Evolutionary conservation across 2,888 invertebrate genomes (phyloP), one percentile per base, ranked within the genome.

Genomic region (Ophion costatus): DNA sequence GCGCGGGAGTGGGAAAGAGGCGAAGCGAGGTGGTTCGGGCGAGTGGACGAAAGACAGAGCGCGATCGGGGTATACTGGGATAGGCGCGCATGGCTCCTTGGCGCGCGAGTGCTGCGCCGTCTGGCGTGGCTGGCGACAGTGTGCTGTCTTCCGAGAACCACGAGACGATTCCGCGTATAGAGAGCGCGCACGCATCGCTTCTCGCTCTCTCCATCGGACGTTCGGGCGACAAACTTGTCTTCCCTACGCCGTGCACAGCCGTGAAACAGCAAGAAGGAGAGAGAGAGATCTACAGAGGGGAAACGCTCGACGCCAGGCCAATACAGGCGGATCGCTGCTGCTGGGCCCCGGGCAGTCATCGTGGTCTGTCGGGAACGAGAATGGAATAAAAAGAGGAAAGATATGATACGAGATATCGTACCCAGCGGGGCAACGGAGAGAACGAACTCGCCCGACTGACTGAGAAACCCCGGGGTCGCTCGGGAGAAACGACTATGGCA

Each of bases 131-230:
- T 91, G 93, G 91, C 93, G 93, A 93, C 92, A 92, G 93, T 93
- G 93, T 93, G 92, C 92, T 90, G 92, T 91, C 90, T 93, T 93
- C 92, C 91, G 88, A 93, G 93, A 93, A 93, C 90, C 92, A 92
- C 93, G 92, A 91, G 92, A 92, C 90, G 90, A 93, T 93, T 93
- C 92, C 92, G 92, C 92, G 93, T 93, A 93, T 93, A 92, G 93
- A 92, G 89, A 92, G 90, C 88, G 91, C 89, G 88, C 90, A 88
- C 90, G 88, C 84, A 66, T 79, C 57, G 17, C 22, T 42, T 56
- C 80, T 51, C 38, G 59, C 82, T 61, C 22, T 38, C 63, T 69
- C 61, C 38, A 57, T 64, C 22, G 73, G 33, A 66, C 66, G 73
- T 78, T 77, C 70, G 69, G 51, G 61, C 73, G 78, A 81, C 70